Evolutionary conservation across 1,140 invertebrate species (phyloP).

Genomic region (Zaprionus lachaisei): DNA sequence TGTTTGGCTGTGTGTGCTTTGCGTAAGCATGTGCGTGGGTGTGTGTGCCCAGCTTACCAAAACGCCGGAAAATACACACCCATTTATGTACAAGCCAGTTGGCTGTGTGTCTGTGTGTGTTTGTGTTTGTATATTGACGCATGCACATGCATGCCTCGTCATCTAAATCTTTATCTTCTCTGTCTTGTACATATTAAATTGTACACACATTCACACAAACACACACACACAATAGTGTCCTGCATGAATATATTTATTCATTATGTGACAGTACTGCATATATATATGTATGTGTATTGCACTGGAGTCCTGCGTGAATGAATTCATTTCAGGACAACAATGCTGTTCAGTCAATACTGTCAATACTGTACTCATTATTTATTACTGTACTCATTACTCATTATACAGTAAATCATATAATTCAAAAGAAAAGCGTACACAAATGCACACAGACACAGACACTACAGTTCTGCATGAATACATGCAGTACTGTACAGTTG

Average conservation of each 20-base stretch:
- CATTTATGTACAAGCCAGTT: conserved; percentile 25
- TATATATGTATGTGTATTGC: no score
- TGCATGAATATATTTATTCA: not conserved
- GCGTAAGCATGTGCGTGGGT: conserved; percentile 11
- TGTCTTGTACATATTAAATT: conserved; percentile 41
- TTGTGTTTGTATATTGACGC: conserved; percentile 21
- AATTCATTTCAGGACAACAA: no score
- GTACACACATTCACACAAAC: not conserved
- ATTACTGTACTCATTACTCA: no score
- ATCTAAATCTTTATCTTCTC: conserved; percentile 38
- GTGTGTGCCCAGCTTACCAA: conserved; percentile 35
- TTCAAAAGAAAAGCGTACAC: no score
- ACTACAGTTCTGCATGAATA: no score
- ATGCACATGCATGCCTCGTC: conserved; percentile 27
- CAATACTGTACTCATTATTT: no score
- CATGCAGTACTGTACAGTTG: no score
- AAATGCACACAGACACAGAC: not conserved
- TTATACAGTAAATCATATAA: no score
- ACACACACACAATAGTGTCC: not conserved
- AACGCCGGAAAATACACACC: conserved; percentile 52
- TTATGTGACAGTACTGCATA: not conserved
- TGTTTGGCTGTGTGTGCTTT: conserved; percentile 6
- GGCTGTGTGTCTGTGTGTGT: conserved; percentile 5
- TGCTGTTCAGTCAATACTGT: no score
- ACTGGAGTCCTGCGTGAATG: no score